These are phyloP conservation scores for Elysia chlorotica DNA, from an alignment of 1,140 invertebrate species.

Conservation along the genomic window DNA sequence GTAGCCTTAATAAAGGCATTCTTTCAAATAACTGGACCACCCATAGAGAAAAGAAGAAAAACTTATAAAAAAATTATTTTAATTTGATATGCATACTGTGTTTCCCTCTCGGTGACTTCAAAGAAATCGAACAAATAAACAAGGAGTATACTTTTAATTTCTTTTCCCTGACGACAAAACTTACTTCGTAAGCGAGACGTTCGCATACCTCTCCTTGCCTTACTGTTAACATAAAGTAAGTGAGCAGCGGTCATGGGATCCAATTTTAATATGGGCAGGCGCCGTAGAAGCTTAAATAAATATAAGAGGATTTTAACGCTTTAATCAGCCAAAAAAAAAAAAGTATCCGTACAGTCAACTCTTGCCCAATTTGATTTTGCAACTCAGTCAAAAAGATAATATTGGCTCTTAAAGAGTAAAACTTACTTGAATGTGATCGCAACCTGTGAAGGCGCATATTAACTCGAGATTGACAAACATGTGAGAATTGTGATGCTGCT, in stretches of 20 bases:
- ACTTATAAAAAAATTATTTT: background rate
- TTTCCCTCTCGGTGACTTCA: background rate
- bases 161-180: too few species aligned
- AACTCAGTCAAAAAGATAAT: too few species aligned
- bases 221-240: conserved; percentile 21
- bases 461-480: conserved; percentile 11
- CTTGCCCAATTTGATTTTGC: too few species aligned
- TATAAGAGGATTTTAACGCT: too few species aligned
- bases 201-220: conserved; percentile 10
- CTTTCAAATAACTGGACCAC: conserved; percentile 1
- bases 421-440: conserved; percentile 5
- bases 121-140: background rate
- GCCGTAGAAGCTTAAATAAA: conserved; percentile 3
- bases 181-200: conserved; percentile 20
- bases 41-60: background rate
- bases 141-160: too few species aligned
- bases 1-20: conserved; percentile 10
- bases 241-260: conserved; percentile 16
- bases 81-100: background rate
- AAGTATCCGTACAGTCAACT: too few species aligned
- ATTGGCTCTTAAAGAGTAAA: too few species aligned
- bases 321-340: background rate
- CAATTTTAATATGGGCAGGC: conserved; percentile 13
- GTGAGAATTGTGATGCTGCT: background rate
- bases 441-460: conserved; percentile 17